Conservation (phyloP, 2,888 invertebrate genomes). For the Pilophorus perplexus region DNA sequence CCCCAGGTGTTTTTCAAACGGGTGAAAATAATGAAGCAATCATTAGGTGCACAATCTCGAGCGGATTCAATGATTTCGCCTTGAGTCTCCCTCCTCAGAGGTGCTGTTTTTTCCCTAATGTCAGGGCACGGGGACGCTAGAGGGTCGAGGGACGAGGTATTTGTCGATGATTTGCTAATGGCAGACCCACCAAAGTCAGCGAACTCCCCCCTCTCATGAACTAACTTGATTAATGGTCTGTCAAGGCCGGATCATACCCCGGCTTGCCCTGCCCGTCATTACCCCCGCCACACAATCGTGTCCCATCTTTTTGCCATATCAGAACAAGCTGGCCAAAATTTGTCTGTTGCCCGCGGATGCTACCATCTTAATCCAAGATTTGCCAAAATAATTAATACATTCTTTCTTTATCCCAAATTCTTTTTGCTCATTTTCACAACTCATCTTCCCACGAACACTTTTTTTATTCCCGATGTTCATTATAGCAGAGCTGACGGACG, state of each 20-base stretch:
- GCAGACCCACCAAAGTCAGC: constrained; percentile 31
- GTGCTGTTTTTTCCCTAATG: constrained; percentile 16
- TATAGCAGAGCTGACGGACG: no score
- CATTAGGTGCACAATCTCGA: constrained; percentile 6
- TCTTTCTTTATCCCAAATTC: no score
- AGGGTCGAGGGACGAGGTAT: constrained; percentile 5
- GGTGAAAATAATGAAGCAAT: background rate
- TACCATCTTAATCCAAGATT: no score
- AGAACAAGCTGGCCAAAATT: no score
- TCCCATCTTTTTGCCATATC: constrained; percentile 27
- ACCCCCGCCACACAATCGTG: constrained; percentile 21
- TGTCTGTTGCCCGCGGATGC: no score
- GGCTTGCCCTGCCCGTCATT: constrained; percentile 19
- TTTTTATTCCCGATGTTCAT: no score
- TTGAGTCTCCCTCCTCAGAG: background rate
- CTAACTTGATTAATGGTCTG: constrained; percentile 29
- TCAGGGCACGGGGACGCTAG: background rate
- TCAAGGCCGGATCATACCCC: constrained; percentile 27
- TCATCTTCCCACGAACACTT: no score
- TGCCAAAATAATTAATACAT: no score
- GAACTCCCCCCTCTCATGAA: constrained; percentile 5
- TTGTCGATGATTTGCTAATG: constrained; percentile 35
- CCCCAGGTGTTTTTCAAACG: background rate
- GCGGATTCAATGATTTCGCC: background rate
- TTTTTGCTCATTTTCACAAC: no score